These are phyloP conservation scores for Lycocorax pyrrhopterus DNA, from an alignment of 2,113 vertebrate species.

Conservation along the genomic window DNA sequence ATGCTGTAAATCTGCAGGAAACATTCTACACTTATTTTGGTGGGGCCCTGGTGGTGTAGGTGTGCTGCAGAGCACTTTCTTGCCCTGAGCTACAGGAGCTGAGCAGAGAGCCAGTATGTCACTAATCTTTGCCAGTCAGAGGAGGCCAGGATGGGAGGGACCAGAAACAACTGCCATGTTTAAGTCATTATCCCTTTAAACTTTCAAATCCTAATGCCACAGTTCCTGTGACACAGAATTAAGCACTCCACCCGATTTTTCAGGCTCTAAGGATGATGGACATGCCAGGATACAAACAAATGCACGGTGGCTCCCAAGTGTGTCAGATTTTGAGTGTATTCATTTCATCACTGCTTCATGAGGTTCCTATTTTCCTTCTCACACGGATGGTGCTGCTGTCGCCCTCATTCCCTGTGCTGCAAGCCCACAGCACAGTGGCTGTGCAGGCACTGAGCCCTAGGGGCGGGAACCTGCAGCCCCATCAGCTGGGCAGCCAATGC, in stretches of 20 bases:
- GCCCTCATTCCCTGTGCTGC: neutral
- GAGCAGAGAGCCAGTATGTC: neutral
- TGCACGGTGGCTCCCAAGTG: rapidly evolving
- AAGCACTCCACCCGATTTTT: neutral
- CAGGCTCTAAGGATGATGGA: neutral
- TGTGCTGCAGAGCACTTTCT: neutral
- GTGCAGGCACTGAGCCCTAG: neutral
- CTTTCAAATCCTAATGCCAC: neutral
- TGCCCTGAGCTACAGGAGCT: neutral
- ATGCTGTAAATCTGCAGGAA: neutral
- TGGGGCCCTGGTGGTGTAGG: no score
- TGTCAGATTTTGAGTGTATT: neutral
- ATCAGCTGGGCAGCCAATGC: rapidly evolving
- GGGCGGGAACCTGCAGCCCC: neutral
- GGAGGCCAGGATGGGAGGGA: neutral
- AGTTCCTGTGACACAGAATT: neutral
- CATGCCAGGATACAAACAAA: neutral
- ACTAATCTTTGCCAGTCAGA: rapidly evolving
- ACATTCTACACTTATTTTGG: rapidly evolving
- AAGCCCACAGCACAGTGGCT: neutral
- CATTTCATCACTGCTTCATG: neutral
- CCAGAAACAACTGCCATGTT: neutral
- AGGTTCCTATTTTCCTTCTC: neutral
- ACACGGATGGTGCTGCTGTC: rapidly evolving
- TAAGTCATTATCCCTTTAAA: neutral